These are phyloP conservation scores for Sarcophilus harrisii DNA, from an alignment of 2,797 vertebrate genomes.

Conservation along the genomic window DNA sequence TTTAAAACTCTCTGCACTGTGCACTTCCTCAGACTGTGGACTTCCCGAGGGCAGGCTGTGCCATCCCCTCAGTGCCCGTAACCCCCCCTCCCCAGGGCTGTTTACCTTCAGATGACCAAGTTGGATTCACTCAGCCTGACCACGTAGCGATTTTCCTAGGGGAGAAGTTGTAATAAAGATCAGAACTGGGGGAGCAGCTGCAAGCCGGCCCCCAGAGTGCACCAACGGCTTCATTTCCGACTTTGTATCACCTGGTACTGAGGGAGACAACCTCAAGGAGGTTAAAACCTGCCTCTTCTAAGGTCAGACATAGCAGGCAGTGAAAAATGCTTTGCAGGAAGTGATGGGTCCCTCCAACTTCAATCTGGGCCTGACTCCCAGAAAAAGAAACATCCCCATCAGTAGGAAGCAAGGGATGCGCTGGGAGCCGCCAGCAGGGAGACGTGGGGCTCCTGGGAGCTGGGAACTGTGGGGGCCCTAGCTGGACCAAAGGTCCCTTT, in stretches of 20 bases:
- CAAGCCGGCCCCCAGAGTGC: background rate
- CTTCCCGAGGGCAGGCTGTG: background rate
- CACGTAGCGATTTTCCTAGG: slow-evolving; percentile 78
- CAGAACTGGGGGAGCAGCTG: background rate
- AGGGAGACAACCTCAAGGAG: background rate
- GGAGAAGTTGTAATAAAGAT: background rate
- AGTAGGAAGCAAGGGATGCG: background rate
- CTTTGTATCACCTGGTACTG: too few species aligned
- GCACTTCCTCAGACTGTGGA: background rate
- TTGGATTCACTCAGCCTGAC: slow-evolving; percentile 82
- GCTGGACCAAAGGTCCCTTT: background rate
- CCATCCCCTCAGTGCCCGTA: background rate
- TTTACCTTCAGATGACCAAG: slow-evolving; percentile 82
- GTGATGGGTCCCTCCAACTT: background rate
- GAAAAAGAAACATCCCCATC: background rate
- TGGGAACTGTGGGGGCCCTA: background rate
- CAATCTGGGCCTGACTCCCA: background rate
- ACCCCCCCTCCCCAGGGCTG: background rate
- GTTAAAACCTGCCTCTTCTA: background rate
- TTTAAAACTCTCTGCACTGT: background rate
- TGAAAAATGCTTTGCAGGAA: background rate
- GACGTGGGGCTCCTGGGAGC: background rate
- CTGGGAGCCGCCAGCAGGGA: background rate
- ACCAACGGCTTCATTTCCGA: background rate
- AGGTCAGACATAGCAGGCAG: background rate